Evolutionary conservation across 2,888 invertebrate species (phyloP), one percentile per base, ranked within the genome.

Genomic region (Melinaea marsaeus): DNA sequence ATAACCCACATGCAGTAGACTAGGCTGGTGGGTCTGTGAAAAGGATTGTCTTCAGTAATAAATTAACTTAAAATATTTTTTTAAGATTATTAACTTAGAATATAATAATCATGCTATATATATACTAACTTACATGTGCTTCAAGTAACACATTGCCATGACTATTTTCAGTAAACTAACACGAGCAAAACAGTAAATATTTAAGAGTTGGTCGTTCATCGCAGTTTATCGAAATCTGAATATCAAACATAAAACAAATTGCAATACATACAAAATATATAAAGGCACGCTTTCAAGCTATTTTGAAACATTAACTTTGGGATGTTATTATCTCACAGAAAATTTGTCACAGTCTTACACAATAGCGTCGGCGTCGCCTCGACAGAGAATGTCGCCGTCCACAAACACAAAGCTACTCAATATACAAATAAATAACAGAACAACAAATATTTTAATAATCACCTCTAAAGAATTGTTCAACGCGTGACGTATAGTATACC

Each of bases 391-490:
- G 75, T 74, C 73, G 86, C 79, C 86, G 37, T 37, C 37, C 37
- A 7, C 42, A 64, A 69, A 67, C 80, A 84, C 87, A 89, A 88
- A 89, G 88, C 79, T 77, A 78, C 78, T 77, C 78, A 72, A 75
- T 85, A 84, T 86, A 89, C 89, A 88, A 89, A 90, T 89, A 89
- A 90, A 90, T 89, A 88, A 88, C 80, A 77, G 84, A 87, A 90
- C 88, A 88, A 89, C 90, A 90, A 90, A 90, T 90, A 90, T 90
- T 90, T 89, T 90, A 90, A 88, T 90, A 90, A 89, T 85, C 88
- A 86, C 80, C 83, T 84, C 85, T 77, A 83, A 83, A 84, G 87
- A 85, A 88, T 86, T 85, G 84, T 85, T 84, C 80, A 81, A 84
- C 79, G 83, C 83, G 81, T 84, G 85, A 84, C 86, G 80, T 82